phyloP scores from a whole-genome alignment of 1,140 invertebrate species.

The Colletes latitarsis region DNA sequence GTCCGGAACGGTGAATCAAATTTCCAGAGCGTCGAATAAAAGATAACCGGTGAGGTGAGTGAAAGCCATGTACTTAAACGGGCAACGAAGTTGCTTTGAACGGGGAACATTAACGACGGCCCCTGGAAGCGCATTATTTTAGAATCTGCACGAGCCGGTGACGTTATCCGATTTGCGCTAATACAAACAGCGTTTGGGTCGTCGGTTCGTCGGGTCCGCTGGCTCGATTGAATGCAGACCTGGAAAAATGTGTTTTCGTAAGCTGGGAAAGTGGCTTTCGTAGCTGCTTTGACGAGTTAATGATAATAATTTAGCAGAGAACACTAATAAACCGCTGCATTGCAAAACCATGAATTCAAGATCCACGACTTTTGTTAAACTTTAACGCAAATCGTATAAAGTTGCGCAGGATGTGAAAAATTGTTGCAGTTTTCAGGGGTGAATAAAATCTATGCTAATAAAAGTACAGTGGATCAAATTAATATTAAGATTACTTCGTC shows the following conservation, averaged over 20 bases:
- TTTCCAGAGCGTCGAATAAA: background rate
- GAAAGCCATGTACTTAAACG: background rate
- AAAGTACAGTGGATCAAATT: too few species aligned
- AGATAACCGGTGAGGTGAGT: background rate
- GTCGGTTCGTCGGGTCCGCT: background rate
- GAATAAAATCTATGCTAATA: too few species aligned
- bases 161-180: conserved; percentile 29
- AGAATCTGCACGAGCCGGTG: background rate
- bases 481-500: too few species aligned
- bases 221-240: background rate
- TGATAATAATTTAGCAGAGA: too few species aligned
- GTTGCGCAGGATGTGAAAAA: too few species aligned
- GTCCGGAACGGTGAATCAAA: conserved; percentile 15
- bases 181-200: background rate
- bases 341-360: too few species aligned
- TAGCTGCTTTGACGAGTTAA: background rate
- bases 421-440: too few species aligned
- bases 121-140: conserved; percentile 4
- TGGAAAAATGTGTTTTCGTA: background rate
- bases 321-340: too few species aligned
- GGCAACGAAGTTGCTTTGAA: background rate
- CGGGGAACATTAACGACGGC: background rate
- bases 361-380: too few species aligned
- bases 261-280: background rate
- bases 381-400: too few species aligned